Evolutionary conservation across 2,797 vertebrate genomes (phyloP).

Genomic region (Heliangelus exortis): DNA sequence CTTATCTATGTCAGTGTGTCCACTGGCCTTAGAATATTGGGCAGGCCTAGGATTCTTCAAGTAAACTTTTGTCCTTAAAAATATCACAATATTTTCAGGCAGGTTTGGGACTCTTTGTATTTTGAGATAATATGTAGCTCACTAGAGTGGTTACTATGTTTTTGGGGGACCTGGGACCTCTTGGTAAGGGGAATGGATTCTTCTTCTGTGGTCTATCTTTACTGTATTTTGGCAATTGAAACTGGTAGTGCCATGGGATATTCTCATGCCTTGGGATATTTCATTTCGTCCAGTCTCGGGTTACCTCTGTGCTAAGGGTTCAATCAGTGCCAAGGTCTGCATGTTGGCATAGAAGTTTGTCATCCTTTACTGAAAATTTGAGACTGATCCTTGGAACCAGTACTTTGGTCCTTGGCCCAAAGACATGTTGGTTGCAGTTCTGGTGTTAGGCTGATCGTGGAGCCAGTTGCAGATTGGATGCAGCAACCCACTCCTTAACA

Average conservation of each 20-base stretch:
- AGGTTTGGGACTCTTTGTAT: background rate
- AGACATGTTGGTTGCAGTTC: background rate
- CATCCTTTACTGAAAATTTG: background rate
- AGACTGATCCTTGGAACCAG: background rate
- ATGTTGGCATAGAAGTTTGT: background rate
- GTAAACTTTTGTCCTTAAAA: background rate
- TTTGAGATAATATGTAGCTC: background rate
- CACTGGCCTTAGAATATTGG: background rate
- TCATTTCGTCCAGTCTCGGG: background rate
- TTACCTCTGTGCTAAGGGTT: background rate
- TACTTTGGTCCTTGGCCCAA: background rate
- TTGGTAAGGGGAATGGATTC: background rate
- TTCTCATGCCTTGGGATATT: rapidly evolving
- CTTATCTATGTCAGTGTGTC: background rate
- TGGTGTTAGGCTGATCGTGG: background rate
- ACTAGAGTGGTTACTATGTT: background rate
- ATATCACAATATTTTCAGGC: background rate
- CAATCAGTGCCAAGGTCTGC: background rate
- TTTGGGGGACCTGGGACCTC: background rate
- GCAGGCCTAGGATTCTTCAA: background rate
- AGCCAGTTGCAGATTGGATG: background rate
- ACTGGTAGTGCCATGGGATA: background rate
- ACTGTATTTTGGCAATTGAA: background rate
- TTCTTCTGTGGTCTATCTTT: background rate
- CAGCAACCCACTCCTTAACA: rapidly evolving